These are phyloP conservation scores for Bubo bubo DNA, from an alignment of 2,113 vertebrate genomes.

Conservation along the genomic window DNA sequence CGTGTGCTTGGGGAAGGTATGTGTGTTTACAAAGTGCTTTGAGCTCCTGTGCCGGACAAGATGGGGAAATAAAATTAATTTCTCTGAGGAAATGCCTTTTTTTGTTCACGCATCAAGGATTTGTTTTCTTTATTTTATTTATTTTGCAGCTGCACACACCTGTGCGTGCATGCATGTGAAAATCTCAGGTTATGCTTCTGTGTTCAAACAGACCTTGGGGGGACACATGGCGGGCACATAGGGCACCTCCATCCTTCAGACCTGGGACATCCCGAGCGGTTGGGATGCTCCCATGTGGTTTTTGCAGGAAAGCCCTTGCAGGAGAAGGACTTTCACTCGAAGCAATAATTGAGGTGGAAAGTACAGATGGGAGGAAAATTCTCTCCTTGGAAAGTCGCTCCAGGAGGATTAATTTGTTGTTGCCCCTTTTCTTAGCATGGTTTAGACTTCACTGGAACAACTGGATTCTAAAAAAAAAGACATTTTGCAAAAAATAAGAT, in stretches of 20 bases:
- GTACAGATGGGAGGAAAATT: neutral
- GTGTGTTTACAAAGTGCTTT: neutral
- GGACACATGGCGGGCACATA: rapidly evolving
- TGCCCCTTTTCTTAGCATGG: neutral
- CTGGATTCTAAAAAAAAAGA: neutral
- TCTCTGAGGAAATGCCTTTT: neutral
- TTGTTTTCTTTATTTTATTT: neutral
- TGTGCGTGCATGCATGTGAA: no score
- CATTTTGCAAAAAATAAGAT: neutral
- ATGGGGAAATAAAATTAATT: neutral
- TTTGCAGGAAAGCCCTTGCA: neutral
- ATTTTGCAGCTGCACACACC: neutral
- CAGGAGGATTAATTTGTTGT: neutral
- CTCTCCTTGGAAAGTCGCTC: neutral
- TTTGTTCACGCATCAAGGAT: neutral
- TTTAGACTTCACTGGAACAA: neutral
- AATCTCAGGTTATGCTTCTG: rapidly evolving
- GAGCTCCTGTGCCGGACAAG: neutral
- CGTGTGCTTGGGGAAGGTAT: rapidly evolving
- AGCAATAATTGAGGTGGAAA: neutral
- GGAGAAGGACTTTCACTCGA: neutral
- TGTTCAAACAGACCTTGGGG: neutral
- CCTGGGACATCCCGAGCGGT: rapidly evolving
- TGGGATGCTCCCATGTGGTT: neutral
- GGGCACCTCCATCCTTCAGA: neutral